These are phyloP conservation scores for Pelusios castaneus DNA, from an alignment of 2,113 vertebrate species.

Conservation along the genomic window DNA sequence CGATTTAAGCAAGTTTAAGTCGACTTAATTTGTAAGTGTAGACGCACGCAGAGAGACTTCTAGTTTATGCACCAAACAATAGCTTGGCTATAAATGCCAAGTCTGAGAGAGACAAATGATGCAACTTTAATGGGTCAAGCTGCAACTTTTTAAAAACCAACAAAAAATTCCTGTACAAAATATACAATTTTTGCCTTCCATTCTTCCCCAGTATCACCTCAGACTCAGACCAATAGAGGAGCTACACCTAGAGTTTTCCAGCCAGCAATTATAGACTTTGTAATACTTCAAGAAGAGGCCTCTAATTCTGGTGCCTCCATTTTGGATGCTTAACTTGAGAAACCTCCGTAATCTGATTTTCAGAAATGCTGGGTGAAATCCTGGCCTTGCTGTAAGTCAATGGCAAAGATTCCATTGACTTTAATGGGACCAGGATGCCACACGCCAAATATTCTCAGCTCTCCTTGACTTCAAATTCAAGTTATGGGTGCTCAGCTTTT, in stretches of 20 bases:
- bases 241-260: neutral
- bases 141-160: neutral
- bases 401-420: neutral
- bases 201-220: neutral
- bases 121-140: constrained; percentile 13
- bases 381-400: neutral
- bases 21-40: too few relatives aligned
- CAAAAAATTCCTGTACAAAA: constrained; percentile 4
- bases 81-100: constrained; percentile 16
- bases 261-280: neutral
- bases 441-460: neutral
- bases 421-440: neutral
- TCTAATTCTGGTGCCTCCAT: neutral
- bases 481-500: neutral
- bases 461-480: neutral
- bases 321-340: neutral
- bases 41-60: too few relatives aligned
- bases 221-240: neutral
- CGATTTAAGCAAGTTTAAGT: too few relatives aligned
- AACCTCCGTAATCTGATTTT: neutral
- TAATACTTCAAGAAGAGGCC: neutral
- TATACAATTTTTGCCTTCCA: neutral
- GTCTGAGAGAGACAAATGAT: neutral
- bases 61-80: neutral
- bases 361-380: fast-evolving